A percentile compares a stretch with the other conserved stretches of the same genome.
These are phyloP conservation scores for Mya arenaria DNA, from an alignment of 1,140 invertebrate genomes.

Conservation along the genomic window DNA sequence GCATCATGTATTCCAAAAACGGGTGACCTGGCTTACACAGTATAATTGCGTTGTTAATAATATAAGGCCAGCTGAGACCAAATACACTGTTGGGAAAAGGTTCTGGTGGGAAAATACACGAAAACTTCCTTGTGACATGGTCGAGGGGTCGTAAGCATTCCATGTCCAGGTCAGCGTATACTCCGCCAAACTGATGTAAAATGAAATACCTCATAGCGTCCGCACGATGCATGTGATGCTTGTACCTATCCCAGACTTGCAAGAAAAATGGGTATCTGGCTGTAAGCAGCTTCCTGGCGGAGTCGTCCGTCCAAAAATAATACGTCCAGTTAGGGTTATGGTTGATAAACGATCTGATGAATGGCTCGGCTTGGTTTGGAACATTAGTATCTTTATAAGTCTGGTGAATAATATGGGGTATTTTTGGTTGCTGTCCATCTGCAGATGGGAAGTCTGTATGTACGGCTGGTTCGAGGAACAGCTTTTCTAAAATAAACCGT, in stretches of 20 bases:
- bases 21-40: too few species aligned
- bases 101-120: constrained; percentile 71
- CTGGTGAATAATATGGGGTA: constrained; percentile 75
- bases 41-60: too few species aligned
- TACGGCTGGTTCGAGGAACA: constrained; percentile 11
- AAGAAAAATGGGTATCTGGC: constrained; percentile 65
- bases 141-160: constrained; percentile 66
- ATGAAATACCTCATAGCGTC: constrained; percentile 72
- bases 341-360: constrained; percentile 66
- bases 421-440: constrained; percentile 30
- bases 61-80: too few species aligned
- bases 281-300: constrained; percentile 60
- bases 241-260: constrained; percentile 64
- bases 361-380: constrained; percentile 56
- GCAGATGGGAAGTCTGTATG: constrained; percentile 44
- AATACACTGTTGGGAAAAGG: too few species aligned
- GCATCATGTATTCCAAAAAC: too few species aligned
- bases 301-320: constrained; percentile 74
- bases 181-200: constrained; percentile 71
- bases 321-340: constrained; percentile 71
- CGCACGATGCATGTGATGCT: constrained; percentile 59
- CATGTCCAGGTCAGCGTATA: constrained; percentile 74
- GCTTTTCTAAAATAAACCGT: too few species aligned
- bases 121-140: constrained; percentile 57
- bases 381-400: constrained; percentile 66